Evolutionary conservation across 2,888 invertebrate genomes (phyloP).

Genomic region (Chloroclystis v-ata): DNA sequence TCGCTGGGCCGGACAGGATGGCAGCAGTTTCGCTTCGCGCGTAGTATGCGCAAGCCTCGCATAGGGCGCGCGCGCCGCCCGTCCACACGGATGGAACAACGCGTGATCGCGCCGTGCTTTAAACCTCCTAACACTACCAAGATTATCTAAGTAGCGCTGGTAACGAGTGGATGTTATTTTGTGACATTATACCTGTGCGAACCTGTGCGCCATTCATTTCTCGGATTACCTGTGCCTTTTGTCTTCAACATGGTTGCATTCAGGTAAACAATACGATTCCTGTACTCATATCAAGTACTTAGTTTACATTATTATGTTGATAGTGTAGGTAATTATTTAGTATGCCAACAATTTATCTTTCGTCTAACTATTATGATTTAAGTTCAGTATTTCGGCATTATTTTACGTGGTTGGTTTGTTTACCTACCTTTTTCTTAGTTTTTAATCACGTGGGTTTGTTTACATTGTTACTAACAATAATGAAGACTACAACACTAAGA

Average conservation of each 20-base stretch:
- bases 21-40: conserved; percentile 10
- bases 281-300: not conserved
- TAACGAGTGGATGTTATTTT: conserved; percentile 42
- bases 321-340: no score
- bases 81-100: conserved; percentile 34
- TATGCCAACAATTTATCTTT: no score
- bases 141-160: conserved; percentile 38
- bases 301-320: not conserved
- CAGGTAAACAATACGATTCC: conserved; percentile 36
- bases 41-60: conserved; percentile 35
- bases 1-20: conserved; percentile 6
- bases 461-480: no score
- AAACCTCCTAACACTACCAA: conserved; percentile 34
- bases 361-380: no score
- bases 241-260: conserved; percentile 37
- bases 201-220: conserved; percentile 29
- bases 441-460: no score
- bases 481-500: no score
- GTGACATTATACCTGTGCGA: conserved; percentile 43
- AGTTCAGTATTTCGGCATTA: no score
- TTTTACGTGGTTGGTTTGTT: no score
- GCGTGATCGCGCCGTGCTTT: conserved; percentile 27
- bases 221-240: conserved; percentile 30
- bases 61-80: conserved; percentile 41
- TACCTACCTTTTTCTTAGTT: no score